These are phyloP conservation scores for Dysdera silvatica DNA, from an alignment of 1,140 invertebrate genomes.

Conservation along the genomic window DNA sequence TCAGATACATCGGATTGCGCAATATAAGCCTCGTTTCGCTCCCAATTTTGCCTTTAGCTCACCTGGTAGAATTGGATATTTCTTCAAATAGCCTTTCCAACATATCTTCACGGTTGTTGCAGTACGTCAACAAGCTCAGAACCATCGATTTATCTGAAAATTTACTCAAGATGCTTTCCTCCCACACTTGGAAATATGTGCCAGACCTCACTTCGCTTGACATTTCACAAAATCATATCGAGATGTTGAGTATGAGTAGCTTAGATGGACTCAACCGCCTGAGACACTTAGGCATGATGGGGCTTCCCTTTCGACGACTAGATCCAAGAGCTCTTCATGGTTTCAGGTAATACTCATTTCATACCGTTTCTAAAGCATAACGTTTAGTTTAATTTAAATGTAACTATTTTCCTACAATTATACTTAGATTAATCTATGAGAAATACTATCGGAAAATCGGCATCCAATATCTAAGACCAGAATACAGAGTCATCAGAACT, in stretches of 20 bases:
- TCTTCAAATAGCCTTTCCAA: conserved; percentile 20
- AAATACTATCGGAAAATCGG: too few species aligned
- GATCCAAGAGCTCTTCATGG: conserved; percentile 30
- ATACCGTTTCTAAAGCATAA: too few species aligned
- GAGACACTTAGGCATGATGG: conserved; percentile 29
- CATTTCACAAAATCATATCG: conserved; percentile 30
- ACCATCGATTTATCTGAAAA: conserved; percentile 28
- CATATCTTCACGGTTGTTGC: conserved; percentile 16
- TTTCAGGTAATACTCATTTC: conserved; percentile 23
- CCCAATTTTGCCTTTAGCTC: conserved; percentile 2
- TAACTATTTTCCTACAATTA: too few species aligned
- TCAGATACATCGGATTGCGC: not conserved
- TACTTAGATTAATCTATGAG: too few species aligned
- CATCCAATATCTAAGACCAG: too few species aligned
- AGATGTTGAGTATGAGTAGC: conserved; percentile 21
- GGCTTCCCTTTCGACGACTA: conserved; percentile 23
- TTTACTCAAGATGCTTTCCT: conserved; percentile 25
- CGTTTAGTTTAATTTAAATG: too few species aligned
- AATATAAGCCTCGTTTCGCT: conserved; percentile 7
- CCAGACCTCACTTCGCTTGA: conserved; percentile 10
- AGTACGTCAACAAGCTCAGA: conserved; percentile 6
- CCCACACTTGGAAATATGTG: conserved; percentile 25
- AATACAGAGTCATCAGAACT: too few species aligned
- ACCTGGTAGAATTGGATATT: conserved; percentile 13
- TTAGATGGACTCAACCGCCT: conserved; percentile 30